Evolutionary conservation across 2,113 vertebrate genomes (phyloP).

Genomic region (Chionis minor): DNA sequence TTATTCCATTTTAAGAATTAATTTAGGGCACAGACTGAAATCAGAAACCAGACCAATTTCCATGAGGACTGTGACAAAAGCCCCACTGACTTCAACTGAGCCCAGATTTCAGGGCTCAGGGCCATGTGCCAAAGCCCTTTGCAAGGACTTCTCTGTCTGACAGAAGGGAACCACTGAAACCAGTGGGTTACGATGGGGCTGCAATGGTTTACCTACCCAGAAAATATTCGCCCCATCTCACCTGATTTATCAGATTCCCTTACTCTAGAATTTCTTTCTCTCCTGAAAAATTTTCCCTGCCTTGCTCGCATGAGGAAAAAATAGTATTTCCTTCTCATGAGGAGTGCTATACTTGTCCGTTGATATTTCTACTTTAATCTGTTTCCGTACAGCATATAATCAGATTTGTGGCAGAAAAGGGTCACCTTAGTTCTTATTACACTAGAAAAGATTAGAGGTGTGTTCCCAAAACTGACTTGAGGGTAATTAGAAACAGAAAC

Average conservation of each 20-base stretch:
- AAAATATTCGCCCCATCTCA: background rate
- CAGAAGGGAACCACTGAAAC: background rate
- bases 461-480: constrained; percentile 4
- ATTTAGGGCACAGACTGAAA: background rate
- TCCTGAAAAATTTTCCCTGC: background rate
- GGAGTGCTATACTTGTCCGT: constrained; percentile 17
- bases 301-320: constrained; percentile 1
- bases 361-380: constrained; percentile 44
- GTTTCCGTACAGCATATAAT: background rate
- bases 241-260: constrained; percentile 9
- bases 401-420: background rate
- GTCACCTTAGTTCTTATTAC: constrained; percentile 11
- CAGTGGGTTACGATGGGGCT: background rate
- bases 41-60: background rate
- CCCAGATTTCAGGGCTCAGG: background rate
- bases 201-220: background rate
- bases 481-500: constrained; percentile 32
- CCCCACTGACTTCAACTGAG: background rate
- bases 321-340: background rate
- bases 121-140: background rate
- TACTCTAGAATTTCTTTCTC: background rate
- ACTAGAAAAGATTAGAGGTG: background rate
- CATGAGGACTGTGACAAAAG: background rate
- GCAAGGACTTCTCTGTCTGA: background rate
- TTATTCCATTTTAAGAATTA: background rate